These are phyloP conservation scores for Graphium colonna DNA, from an alignment of 2,888 invertebrate species.

Conservation along the genomic window DNA sequence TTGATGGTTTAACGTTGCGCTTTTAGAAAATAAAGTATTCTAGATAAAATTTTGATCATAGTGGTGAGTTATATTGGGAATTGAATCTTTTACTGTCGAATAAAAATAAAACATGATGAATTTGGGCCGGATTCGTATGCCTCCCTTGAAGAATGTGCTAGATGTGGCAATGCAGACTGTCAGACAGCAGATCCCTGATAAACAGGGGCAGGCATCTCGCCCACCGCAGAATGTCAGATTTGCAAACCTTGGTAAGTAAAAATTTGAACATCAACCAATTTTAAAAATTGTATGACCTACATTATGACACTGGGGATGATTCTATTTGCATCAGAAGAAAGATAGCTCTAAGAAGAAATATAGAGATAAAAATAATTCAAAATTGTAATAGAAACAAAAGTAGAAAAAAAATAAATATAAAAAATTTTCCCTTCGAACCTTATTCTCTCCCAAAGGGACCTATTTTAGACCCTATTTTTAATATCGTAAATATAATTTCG, in stretches of 20 bases:
- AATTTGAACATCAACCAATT: neutral
- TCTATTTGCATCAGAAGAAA: too few species aligned
- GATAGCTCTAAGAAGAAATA: too few species aligned
- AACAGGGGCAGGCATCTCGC: constrained; percentile 70
- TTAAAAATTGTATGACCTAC: neutral
- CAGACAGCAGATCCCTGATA: constrained; percentile 87
- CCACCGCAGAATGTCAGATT: constrained; percentile 78
- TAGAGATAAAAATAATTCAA: too few species aligned
- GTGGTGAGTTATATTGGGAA: constrained; percentile 3
- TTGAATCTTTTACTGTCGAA: too few species aligned
- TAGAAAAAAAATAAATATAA: too few species aligned
- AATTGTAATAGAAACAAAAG: too few species aligned
- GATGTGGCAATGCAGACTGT: constrained; percentile 92
- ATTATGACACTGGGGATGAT: neutral
- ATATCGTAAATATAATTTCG: too few species aligned
- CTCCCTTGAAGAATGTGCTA: constrained; percentile 86
- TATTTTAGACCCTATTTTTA: too few species aligned
- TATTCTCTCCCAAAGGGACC: too few species aligned
- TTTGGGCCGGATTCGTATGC: constrained; percentile 82
- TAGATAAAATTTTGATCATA: constrained; percentile 9
- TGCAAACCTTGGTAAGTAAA: constrained; percentile 69
- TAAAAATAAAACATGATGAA: constrained; percentile 50
- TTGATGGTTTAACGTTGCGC: constrained; percentile 25
- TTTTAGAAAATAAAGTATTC: neutral
- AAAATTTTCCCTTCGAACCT: too few species aligned